These are phyloP conservation scores for Oryzias melastigma DNA, from an alignment of 2,113 vertebrate species.

Conservation along the genomic window DNA sequence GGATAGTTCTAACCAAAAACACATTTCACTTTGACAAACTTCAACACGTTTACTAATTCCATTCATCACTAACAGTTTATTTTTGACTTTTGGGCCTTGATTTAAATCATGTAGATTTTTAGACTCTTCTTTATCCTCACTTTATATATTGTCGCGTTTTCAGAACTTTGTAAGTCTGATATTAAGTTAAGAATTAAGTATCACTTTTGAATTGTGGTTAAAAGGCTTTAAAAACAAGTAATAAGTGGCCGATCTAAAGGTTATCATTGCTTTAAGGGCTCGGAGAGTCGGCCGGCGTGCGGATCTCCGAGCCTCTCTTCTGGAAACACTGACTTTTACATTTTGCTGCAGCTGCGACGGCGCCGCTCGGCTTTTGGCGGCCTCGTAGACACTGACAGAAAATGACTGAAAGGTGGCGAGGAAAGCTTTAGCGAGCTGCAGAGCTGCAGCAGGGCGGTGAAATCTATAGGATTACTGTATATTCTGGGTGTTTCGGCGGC, in stretches of 20 bases:
- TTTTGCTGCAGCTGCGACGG: constrained; percentile 36
- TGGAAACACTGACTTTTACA: constrained; percentile 75
- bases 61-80: constrained; percentile 74
- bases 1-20: constrained; percentile 96
- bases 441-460: constrained; percentile 25
- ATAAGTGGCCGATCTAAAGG: constrained; percentile 77
- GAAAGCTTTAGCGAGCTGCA: constrained; percentile 73
- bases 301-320: constrained; percentile 63
- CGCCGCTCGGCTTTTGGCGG: constrained; percentile 37
- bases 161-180: constrained; percentile 65
- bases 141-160: constrained; percentile 59
- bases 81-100: constrained; percentile 80
- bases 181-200: constrained; percentile 73
- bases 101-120: constrained; percentile 87
- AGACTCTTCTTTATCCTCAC: constrained; percentile 72
- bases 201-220: constrained; percentile 78
- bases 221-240: constrained; percentile 82
- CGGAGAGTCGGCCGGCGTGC: constrained; percentile 45
- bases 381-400: constrained; percentile 54
- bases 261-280: constrained; percentile 79
- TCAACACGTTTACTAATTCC: constrained; percentile 74
- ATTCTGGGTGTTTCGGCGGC: too few relatives aligned
- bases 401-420: constrained; percentile 56
- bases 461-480: too few relatives aligned
- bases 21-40: constrained; percentile 58